phyloP scores from a whole-genome alignment of 2,888 invertebrate genomes.

The Drymonia ruficornis region DNA sequence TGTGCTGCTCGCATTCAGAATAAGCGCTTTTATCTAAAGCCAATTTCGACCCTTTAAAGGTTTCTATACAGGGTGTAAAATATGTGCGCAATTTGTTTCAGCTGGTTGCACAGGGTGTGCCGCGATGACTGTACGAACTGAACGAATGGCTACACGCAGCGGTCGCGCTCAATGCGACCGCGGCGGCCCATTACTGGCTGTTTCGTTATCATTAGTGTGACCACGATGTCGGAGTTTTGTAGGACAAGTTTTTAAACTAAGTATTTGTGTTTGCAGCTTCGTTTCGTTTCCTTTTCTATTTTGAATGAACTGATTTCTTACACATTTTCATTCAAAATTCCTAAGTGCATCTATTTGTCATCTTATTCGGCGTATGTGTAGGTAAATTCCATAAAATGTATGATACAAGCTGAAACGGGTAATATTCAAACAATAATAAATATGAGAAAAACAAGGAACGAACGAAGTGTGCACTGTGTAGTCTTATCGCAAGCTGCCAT shows the following conservation, averaged over 20 bases:
- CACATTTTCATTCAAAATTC: background rate
- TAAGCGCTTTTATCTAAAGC: no score
- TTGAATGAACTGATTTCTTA: background rate
- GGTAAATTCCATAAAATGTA: no score
- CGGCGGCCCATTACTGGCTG: background rate
- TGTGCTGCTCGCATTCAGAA: no score
- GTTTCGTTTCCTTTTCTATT: background rate
- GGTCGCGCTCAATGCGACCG: conserved; percentile 1
- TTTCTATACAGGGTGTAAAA: background rate
- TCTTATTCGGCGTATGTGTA: no score
- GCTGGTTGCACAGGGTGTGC: background rate
- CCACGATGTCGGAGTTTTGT: background rate
- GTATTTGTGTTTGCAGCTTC: background rate
- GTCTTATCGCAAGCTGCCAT: no score
- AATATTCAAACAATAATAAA: no score
- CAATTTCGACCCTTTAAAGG: background rate
- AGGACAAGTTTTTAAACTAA: background rate
- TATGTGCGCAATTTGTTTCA: background rate
- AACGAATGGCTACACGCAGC: conserved; percentile 1
- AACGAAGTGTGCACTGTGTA: no score
- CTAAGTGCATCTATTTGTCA: no score
- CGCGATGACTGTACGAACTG: conserved; percentile 1
- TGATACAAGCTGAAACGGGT: no score
- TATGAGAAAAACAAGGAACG: no score
- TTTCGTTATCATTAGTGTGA: background rate